Conservation (phyloP, 2,113 vertebrate genomes). For the Callospermophilus lateralis region DNA sequence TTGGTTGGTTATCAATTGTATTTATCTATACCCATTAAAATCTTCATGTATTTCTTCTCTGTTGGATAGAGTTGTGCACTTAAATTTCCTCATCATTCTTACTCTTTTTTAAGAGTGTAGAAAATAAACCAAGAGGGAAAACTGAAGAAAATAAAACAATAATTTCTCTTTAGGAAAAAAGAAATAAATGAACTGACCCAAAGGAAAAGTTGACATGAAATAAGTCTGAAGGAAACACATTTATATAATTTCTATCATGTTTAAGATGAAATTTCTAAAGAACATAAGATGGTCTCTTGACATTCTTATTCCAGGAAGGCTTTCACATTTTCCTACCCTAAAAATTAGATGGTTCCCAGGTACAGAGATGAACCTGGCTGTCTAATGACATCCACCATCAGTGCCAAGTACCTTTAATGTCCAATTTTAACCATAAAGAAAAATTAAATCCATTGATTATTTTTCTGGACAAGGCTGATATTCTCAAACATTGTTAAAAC, state of each 20-base stretch:
- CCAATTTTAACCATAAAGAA: slow-evolving; percentile 14
- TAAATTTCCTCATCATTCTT: neutral
- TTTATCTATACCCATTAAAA: neutral
- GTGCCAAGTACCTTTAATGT: neutral
- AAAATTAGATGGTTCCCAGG: slow-evolving; percentile 37
- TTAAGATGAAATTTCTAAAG: slow-evolving; percentile 65
- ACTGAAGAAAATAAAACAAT: slow-evolving; percentile 5
- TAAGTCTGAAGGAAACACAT: neutral
- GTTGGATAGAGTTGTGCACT: neutral
- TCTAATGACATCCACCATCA: neutral
- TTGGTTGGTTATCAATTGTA: neutral
- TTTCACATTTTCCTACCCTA: slow-evolving; percentile 11
- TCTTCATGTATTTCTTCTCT: neutral
- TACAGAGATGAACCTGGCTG: neutral
- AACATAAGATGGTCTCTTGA: neutral
- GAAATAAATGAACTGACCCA: neutral
- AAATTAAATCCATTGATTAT: slow-evolving; percentile 36
- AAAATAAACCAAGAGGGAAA: neutral
- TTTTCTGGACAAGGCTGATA: neutral
- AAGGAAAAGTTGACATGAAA: neutral
- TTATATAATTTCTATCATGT: slow-evolving; percentile 36
- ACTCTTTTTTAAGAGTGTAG: neutral
- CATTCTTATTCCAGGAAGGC: slow-evolving; percentile 23
- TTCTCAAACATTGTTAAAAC: slow-evolving; percentile 13
- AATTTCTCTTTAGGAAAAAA: neutral